phyloP scores from a whole-genome alignment of 2,797 vertebrate genomes.

The Dallia pectoralis region DNA sequence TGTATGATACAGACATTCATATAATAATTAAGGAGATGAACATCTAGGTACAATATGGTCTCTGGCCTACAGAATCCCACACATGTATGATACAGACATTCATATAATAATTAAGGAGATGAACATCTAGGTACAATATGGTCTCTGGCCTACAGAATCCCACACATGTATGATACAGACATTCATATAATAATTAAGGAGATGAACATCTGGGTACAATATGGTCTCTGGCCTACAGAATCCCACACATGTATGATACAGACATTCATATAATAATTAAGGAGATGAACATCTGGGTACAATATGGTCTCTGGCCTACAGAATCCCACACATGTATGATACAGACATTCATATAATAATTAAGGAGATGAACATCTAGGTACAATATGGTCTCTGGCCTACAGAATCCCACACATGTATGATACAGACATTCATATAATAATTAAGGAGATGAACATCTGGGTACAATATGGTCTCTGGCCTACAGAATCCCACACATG shows the following conservation, averaged over 20 bases:
- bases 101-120: too few species aligned
- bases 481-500: slow-evolving; percentile 47
- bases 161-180: slow-evolving; percentile 47
- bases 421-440: slow-evolving; percentile 53
- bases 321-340: slow-evolving; percentile 49
- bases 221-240: slow-evolving; percentile 52
- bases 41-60: slow-evolving; percentile 25
- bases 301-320: slow-evolving; percentile 42
- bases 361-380: too few species aligned
- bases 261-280: too few species aligned
- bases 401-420: slow-evolving; percentile 48
- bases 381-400: slow-evolving; percentile 34
- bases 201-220: too few species aligned
- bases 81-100: slow-evolving; percentile 48
- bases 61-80: slow-evolving; percentile 51
- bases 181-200: too few species aligned
- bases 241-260: slow-evolving; percentile 45
- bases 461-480: slow-evolving; percentile 35
- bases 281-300: too few species aligned
- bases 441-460: too few species aligned
- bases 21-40: too few species aligned
- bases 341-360: slow-evolving; percentile 52
- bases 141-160: slow-evolving; percentile 54
- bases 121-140: too few species aligned
- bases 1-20: slow-evolving; percentile 49